phyloP scores from a whole-genome alignment of 2,797 vertebrate species.

The Schizothorax lantsangensis region DNA sequence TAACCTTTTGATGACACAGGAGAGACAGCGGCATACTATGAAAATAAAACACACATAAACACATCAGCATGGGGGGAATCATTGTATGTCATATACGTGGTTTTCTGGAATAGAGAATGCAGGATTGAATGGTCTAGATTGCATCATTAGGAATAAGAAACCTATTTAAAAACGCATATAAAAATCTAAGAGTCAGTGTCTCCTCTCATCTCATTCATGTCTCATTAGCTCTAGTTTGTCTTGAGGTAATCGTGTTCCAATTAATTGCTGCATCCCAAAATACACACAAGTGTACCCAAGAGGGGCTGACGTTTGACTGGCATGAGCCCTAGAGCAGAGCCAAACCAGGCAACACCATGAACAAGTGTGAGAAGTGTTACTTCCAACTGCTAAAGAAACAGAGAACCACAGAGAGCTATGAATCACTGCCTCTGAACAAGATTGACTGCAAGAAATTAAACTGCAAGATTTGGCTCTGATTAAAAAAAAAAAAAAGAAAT shows the following conservation, averaged over 20 bases:
- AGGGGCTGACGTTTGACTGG: slow-evolving; percentile 47
- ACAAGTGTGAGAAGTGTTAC: slow-evolving; percentile 45
- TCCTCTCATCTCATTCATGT: slow-evolving; percentile 48
- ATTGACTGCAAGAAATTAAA: neutral
- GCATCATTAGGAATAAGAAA: neutral
- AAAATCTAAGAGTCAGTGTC: slow-evolving; percentile 13
- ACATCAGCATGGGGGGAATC: neutral
- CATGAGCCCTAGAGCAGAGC: slow-evolving; percentile 42
- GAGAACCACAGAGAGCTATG: slow-evolving; percentile 4
- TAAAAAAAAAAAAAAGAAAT: neutral
- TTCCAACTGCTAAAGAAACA: slow-evolving; percentile 16
- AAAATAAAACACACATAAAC: slow-evolving; percentile 26
- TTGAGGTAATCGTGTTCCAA: slow-evolving; percentile 50
- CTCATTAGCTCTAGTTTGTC: slow-evolving; percentile 58
- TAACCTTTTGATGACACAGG: slow-evolving; percentile 33
- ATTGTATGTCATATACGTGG: neutral
- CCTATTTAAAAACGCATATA: neutral
- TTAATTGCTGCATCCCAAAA: slow-evolving; percentile 58
- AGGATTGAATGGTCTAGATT: neutral
- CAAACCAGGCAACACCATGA: slow-evolving; percentile 50
- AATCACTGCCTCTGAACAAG: slow-evolving; percentile 14
- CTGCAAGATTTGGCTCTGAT: neutral
- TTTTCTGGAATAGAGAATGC: neutral
- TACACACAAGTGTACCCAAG: slow-evolving; percentile 51
- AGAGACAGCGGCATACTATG: slow-evolving; percentile 6